Evolutionary conservation across 2,888 invertebrate species (phyloP).

Genomic region (Drosophila parthenogenetica): DNA sequence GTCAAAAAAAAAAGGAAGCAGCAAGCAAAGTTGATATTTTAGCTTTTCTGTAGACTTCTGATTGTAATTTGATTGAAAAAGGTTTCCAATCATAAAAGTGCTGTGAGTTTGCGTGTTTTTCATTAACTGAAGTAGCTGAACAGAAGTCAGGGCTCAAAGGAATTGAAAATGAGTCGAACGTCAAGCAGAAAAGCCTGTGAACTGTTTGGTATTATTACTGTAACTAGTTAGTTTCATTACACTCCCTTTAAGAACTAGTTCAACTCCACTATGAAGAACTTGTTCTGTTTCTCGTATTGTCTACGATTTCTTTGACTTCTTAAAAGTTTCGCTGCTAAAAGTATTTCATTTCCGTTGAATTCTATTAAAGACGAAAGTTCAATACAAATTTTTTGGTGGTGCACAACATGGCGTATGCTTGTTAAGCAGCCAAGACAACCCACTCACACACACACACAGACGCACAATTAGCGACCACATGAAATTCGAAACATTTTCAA

Average conservation of each 20-base stretch:
- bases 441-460: slow-evolving; percentile 1
- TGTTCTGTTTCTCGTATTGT: neutral
- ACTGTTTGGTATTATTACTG: neutral
- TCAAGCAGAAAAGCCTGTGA: too few relatives aligned
- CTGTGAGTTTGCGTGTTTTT: neutral
- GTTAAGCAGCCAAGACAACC: slow-evolving; percentile 51
- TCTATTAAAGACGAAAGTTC: slow-evolving; percentile 13
- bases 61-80: slow-evolving; percentile 36
- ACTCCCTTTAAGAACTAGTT: neutral
- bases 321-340: slow-evolving; percentile 11
- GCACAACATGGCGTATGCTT: slow-evolving; percentile 66
- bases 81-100: neutral
- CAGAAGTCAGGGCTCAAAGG: neutral
- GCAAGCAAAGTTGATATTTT: slow-evolving; percentile 5
- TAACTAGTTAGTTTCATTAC: neutral
- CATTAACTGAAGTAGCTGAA: neutral
- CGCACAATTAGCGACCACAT: slow-evolving; percentile 64
- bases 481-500: slow-evolving; percentile 76
- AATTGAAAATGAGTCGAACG: neutral
- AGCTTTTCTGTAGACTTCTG: slow-evolving; percentile 24
- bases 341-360: slow-evolving; percentile 10
- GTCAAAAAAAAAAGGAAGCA: slow-evolving; percentile 29
- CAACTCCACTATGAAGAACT: neutral
- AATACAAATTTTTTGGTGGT: slow-evolving; percentile 14
- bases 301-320: neutral